Base-by-base conservation (phyloP, 1,140 invertebrate species). In the Heliconius himera region DNA sequence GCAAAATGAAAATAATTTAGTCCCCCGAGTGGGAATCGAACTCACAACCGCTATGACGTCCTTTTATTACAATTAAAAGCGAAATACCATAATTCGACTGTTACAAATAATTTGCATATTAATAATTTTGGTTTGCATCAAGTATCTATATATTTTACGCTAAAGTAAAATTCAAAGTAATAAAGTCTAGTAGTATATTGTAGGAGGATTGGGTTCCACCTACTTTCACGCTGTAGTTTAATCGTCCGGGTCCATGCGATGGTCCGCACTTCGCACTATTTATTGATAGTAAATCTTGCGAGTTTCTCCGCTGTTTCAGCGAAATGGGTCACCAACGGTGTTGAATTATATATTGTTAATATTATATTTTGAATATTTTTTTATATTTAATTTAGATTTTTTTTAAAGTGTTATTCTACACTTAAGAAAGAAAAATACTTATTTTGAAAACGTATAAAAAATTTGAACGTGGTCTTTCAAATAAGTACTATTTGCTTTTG, bases 201-300 rank as follows among this genome's bases (percentile, higher is more conserved):
- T 66, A 66, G 60, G 26, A 29, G 60, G 56, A 22, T 70, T 56
- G 38, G 66, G 60, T 33, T 76, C 41, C 33, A 76, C 74, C 56
- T 38, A 76, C 74, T 49, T 70, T 70, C 56, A 26, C 41, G 41
- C 22, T 70, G 60, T 49, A 33, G 36, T 76, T 70, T 70, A 49
- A 76, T 76, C 38, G 74, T 56, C 5, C 29, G 38, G 22, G 13
- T 9, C 38, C 22, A 76, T 46, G 74, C 60, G 74, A 76, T 54
- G 38, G 36, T 49, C 18, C 56, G 41, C 66, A 76, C 38, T 76
- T 70, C 36, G 60, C 60, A 76, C 74, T 49, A 60, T 75, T 76
- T 76, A 76, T 76, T 29, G 60, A 36, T 70, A 76, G 51, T 70
- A 76, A 76, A 76, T 33, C 66, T 76, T 76, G 16, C 41, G 11